Percentiles rank a stretch among this genome's conserved stretches.
Evolutionary conservation across 2,113 vertebrate genomes (phyloP).

Genomic region (Meriones unguiculatus): DNA sequence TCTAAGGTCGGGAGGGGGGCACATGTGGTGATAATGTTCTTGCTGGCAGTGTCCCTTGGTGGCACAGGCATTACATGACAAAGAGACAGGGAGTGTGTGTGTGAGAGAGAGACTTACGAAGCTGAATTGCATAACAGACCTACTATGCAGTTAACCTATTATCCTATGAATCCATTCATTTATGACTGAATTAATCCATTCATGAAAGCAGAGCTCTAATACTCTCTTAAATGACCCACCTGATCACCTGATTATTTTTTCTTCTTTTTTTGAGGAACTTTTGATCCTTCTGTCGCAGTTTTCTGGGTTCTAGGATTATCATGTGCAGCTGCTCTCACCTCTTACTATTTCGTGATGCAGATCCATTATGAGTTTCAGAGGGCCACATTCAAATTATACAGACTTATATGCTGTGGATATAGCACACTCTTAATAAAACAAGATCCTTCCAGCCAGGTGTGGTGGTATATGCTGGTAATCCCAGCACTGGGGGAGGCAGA

Average conservation of each 20-base stretch:
- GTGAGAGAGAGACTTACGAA: neutral
- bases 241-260: neutral
- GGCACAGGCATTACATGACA: neutral
- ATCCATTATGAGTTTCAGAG: neutral
- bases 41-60: neutral
- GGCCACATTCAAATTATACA: neutral
- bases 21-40: neutral
- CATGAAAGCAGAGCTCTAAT: neutral
- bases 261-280: neutral
- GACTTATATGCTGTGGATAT: neutral
- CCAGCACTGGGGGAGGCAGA: no score
- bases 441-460: neutral
- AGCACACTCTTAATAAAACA: neutral
- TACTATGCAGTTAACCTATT: neutral
- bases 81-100: neutral
- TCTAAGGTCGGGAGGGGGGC: neutral
- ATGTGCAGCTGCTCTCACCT: neutral
- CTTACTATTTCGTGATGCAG: neutral
- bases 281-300: neutral
- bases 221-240: neutral
- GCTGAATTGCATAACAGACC: neutral
- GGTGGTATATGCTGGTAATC: no score
- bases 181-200: neutral
- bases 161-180: neutral
- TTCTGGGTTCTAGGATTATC: neutral